Evolutionary conservation across 2,888 invertebrate species (phyloP).

Genomic region (Myopa tessellatipennis): DNA sequence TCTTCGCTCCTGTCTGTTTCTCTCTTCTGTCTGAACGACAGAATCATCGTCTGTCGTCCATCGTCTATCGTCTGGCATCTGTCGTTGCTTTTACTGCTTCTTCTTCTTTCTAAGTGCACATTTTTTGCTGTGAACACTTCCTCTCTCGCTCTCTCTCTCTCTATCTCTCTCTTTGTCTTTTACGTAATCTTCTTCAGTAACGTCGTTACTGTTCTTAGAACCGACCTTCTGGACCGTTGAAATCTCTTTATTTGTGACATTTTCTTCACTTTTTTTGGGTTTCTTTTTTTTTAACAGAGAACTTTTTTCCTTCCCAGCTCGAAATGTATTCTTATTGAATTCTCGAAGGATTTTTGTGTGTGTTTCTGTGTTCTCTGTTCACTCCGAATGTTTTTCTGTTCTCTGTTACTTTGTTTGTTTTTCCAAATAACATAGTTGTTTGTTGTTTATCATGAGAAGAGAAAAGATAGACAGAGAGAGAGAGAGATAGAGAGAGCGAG

Average conservation of each 20-base stretch:
- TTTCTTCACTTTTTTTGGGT: background rate
- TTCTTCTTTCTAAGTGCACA: background rate
- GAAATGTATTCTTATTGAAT: conserved; percentile 10
- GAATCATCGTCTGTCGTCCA: no score
- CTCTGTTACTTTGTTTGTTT: conserved; percentile 6
- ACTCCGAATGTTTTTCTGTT: background rate
- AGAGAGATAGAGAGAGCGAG: no score
- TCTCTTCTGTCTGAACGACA: background rate
- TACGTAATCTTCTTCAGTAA: background rate
- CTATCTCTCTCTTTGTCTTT: background rate
- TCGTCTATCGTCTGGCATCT: background rate
- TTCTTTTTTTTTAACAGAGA: background rate
- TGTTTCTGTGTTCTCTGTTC: background rate
- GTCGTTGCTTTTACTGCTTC: background rate
- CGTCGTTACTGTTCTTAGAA: background rate
- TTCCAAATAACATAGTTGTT: conserved; percentile 4
- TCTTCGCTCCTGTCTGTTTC: background rate
- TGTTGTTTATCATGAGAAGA: background rate
- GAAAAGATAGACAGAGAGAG: no score
- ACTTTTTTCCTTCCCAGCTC: background rate
- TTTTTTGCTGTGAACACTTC: background rate
- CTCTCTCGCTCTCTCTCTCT: background rate
- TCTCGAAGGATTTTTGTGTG: conserved; percentile 1
- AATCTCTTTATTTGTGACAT: background rate
- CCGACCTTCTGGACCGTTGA: no score